These are phyloP conservation scores for Oryzaephilus surinamensis DNA, from an alignment of 1,140 invertebrate genomes.

Conservation along the genomic window DNA sequence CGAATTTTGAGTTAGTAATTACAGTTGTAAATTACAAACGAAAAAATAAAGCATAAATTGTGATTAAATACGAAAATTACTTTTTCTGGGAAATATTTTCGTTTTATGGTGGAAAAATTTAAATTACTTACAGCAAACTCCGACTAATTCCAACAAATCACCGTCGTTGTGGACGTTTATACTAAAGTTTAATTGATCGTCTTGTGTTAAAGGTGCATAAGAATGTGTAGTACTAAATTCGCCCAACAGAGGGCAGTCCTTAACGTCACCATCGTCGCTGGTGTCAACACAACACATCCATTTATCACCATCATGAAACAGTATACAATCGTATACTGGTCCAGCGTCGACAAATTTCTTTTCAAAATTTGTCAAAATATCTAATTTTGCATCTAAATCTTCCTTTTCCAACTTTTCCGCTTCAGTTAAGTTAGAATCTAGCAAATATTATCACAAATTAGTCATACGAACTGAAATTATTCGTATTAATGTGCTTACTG, in stretches of 20 bases:
- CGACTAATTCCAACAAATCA: slow-evolving; percentile 84
- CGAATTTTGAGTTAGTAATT: too few species aligned
- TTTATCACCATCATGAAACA: slow-evolving; percentile 76
- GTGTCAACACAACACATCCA: slow-evolving; percentile 87
- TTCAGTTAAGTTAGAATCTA: slow-evolving; percentile 23
- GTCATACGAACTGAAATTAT: slow-evolving; percentile 1
- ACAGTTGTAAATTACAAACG: too few species aligned
- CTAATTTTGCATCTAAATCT: slow-evolving; percentile 77
- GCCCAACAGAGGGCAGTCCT: slow-evolving; percentile 64
- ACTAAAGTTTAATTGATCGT: slow-evolving; percentile 79
- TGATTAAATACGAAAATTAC: too few species aligned
- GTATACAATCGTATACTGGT: slow-evolving; percentile 85
- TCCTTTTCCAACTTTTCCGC: slow-evolving; percentile 81
- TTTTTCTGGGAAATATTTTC: too few species aligned
- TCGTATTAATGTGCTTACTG: slow-evolving; percentile 16
- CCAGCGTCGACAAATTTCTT: slow-evolving; percentile 83
- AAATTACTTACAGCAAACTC: slow-evolving; percentile 74
- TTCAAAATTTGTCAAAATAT: slow-evolving; percentile 71
- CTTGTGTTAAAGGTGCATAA: slow-evolving; percentile 60
- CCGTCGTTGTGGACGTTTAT: slow-evolving; percentile 92
- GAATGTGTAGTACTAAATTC: slow-evolving; percentile 76
- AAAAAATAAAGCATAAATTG: too few species aligned
- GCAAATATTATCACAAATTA: slow-evolving; percentile 3
- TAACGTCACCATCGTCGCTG: slow-evolving; percentile 69
- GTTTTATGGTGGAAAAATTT: too few species aligned